Evolutionary conservation across 2,797 vertebrate genomes (phyloP).

Genomic region (Tokudaia tokunoshimensis): DNA sequence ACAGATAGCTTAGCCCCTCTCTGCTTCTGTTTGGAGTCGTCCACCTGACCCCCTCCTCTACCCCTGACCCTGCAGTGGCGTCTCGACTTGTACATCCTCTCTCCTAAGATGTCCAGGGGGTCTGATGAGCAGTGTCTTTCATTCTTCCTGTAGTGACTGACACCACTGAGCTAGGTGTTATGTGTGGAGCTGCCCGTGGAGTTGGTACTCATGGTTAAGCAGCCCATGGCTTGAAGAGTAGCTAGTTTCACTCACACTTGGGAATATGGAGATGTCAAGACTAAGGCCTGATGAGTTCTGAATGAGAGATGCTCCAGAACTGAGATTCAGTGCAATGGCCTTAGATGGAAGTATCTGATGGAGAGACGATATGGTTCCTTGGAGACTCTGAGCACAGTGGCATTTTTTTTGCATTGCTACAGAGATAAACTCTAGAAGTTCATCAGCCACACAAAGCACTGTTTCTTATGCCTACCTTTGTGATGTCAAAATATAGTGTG

Average conservation of each 20-base stretch:
- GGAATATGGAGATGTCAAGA: not conserved
- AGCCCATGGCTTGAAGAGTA: not conserved
- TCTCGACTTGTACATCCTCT: not conserved
- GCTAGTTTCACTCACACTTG: not conserved
- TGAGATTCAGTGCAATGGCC: not conserved
- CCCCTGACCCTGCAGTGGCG: not conserved
- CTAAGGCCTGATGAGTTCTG: not conserved
- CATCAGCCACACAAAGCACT: not conserved
- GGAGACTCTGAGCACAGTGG: not conserved
- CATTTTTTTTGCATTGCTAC: not conserved
- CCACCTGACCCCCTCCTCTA: not conserved
- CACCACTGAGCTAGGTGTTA: fast-evolving
- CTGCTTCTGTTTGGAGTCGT: not conserved
- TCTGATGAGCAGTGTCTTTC: not conserved
- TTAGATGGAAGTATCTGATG: not conserved
- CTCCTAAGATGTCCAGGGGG: not conserved
- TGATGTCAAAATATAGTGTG: not conserved
- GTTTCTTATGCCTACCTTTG: not conserved
- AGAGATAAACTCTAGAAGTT: not conserved
- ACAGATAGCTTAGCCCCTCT: not conserved
- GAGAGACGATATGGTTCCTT: fast-evolving
- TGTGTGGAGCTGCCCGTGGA: fast-evolving
- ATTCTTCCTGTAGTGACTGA: fast-evolving
- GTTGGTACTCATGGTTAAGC: not conserved
- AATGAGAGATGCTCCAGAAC: not conserved